Percentiles rank a stretch among this genome's conserved stretches.
These are phyloP conservation scores for Recurvirostra avosetta DNA, from an alignment of 2,113 vertebrate species.

Conservation along the genomic window DNA sequence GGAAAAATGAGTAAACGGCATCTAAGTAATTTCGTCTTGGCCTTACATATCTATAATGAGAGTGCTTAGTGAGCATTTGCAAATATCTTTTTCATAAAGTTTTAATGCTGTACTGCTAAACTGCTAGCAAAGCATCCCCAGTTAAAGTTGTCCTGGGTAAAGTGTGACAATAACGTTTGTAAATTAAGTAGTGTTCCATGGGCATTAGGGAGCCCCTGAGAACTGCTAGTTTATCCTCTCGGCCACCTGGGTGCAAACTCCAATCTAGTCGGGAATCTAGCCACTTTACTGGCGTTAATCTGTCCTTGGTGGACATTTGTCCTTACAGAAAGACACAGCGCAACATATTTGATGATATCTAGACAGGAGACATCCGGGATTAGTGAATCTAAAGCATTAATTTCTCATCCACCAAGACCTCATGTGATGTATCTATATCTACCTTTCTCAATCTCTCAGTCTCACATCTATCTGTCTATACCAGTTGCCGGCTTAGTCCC, in stretches of 20 bases:
- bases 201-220: background rate
- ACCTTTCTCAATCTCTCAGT: background rate
- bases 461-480: background rate
- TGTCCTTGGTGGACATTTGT: background rate
- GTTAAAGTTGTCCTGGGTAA: background rate
- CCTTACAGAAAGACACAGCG: background rate
- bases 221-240: background rate
- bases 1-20: background rate
- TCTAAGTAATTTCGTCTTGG: background rate
- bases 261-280: background rate
- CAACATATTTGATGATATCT: background rate
- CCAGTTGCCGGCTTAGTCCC: background rate
- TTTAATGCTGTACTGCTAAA: background rate
- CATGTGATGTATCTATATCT: background rate
- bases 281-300: background rate
- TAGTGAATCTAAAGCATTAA: background rate
- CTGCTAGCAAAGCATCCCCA: background rate
- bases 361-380: background rate
- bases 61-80: background rate
- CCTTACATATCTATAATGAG: background rate
- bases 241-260: background rate
- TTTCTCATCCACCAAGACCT: background rate
- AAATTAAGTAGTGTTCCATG: background rate
- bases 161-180: fast-evolving
- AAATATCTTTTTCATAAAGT: background rate